Evolutionary conservation across 2,888 invertebrate species (phyloP), one percentile per base, ranked within the genome.

Genomic region (Volucella bombylans): DNA sequence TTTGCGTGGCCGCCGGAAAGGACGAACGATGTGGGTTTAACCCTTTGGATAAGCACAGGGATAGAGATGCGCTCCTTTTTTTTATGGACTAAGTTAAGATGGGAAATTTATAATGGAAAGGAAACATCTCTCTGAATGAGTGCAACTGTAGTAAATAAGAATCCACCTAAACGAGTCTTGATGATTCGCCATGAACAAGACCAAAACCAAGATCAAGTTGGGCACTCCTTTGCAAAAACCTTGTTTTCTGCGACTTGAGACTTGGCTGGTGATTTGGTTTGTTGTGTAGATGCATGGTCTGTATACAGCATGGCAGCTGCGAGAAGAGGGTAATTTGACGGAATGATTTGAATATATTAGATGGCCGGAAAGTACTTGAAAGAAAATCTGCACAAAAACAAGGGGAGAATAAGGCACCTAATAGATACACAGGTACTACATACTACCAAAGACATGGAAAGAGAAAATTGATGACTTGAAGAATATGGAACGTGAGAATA

Each of bases 401-500:
- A 31, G 41, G 14, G 9, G 15, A 49, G 8, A n/a, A 18, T 8
- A 49, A 23, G 41, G 2, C 43, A 47, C 11, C 15, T 23, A 23
- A 23, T 23, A 23, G 18, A 23, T 23, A 23, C 18, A 23, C 18
- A 23, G 18, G 3, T 23, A 23, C 18, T 23, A 23, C 3, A 23
- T 23, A 23, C 18, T 23, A 23, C 18, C 3, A 23, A 15, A 47
- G 55, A 12, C 11, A 45, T 14, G 38, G 6, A 31, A 9, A 45
- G n/a, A 55, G 69, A 52, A 79, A 77, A 81, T 85, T 85, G 80
- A 76, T 52, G 80, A 72, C 54, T 79, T 59, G 39, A 62, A 41
- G 76, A 80, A 72, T 81, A 18, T 85, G 41, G 85, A 85, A 85
- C 85, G 85, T 85, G 85, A 85, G 85, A 85, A 85, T 85, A 85